Base-by-base conservation (phyloP, 1,140 invertebrate genomes). In the Leptinotarsa lineolata region DNA sequence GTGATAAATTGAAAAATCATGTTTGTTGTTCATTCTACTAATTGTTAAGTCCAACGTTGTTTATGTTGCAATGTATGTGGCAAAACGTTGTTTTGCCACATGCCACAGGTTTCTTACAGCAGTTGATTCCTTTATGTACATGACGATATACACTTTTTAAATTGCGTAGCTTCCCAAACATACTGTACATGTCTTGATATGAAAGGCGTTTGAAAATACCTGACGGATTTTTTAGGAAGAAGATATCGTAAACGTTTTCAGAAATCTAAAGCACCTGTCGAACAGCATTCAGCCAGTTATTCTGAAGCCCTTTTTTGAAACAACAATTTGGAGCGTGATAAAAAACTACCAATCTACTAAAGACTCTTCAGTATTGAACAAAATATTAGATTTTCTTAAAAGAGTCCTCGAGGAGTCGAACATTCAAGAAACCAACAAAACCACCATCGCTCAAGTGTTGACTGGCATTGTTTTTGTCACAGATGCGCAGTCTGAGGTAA, bases 241-340 rank as follows among this genome's bases (percentile, higher is more conserved):
- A 59, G 83, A 84, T 67, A 77, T 81, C 15, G 24, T 80, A 4
- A 44, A 78, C 22, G 22, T 86, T 8, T 86, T 84, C 72, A 72
- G 69, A 44, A 83, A 85, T 75, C 75, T 88, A 15, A 82, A 84
- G 59, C 80, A 83, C 66, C 59, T 88, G 12, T 86, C 85, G 45
- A 84, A 85, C 61, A 85, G 85, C 13, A 79, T 86, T 15, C 83
- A 84, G 54, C 83, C 85, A 4, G 80, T 81, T 46, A 78, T 80
- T 22, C 68, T 87, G 13, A 83, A 79, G 72, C 81, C 81, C n/a
- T 86, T 87, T 75, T 76, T 87, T 11, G 81, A 85, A 71, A 77
- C 63, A 4, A 81, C 82, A 5, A 66, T 87, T 4, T 67, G 80
- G 65, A 77, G 74, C 60, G 78, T 79, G 13, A 63, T 84, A 45